Evolutionary conservation across 1,140 invertebrate genomes (phyloP).

Genomic region (Brachystomella parvula): DNA sequence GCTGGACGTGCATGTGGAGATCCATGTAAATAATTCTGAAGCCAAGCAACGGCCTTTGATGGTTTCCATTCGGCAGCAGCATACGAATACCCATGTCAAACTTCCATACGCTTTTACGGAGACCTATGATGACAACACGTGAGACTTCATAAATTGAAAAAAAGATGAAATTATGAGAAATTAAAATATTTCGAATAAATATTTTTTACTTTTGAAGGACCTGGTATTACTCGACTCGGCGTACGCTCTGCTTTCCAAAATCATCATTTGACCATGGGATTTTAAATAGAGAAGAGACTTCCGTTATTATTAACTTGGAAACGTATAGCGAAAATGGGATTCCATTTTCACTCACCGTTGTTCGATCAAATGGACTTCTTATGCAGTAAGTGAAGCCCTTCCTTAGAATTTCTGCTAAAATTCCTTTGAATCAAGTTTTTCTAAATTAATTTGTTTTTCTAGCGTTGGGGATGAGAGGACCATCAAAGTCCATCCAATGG

Average conservation of each 20-base stretch:
- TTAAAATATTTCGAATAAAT: neutral
- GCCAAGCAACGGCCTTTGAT: neutral
- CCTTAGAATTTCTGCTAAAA: neutral
- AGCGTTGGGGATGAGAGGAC: neutral
- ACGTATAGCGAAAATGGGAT: constrained; percentile 4
- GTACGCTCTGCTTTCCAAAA: constrained; percentile 11
- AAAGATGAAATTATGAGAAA: neutral
- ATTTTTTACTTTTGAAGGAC: neutral
- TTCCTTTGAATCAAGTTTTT: neutral
- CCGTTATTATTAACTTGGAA: constrained; percentile 2
- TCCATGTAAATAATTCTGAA: neutral
- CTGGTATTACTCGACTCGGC: constrained; percentile 8
- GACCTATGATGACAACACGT: neutral
- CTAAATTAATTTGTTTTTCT: neutral
- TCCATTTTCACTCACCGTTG: neutral
- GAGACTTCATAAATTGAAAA: neutral
- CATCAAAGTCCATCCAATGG: neutral
- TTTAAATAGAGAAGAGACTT: neutral
- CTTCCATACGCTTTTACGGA: constrained; percentile 5
- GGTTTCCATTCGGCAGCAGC: constrained; percentile 3
- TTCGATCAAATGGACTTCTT: neutral
- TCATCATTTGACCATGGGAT: neutral
- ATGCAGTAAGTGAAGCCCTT: constrained; percentile 6
- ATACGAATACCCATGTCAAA: neutral
- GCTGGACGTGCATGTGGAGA: constrained; percentile 1